Evolutionary conservation across 2,113 vertebrate species (phyloP).

Genomic region (Paramisgurnus dabryanus): DNA sequence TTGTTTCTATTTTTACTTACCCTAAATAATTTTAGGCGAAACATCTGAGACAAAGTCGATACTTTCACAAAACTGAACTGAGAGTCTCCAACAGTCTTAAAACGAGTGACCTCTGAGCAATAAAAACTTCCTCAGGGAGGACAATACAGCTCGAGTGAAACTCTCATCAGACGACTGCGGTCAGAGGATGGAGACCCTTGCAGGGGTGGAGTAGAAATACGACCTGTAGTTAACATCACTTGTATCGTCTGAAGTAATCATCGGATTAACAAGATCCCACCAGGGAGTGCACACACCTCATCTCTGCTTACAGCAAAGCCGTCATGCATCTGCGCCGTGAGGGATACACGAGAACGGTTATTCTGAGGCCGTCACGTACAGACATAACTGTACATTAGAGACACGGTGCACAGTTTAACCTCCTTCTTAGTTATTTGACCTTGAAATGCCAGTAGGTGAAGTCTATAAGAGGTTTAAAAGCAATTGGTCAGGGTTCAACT

Average conservation of each 20-base stretch:
- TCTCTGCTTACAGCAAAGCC: conserved; percentile 37
- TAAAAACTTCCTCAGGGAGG: neutral
- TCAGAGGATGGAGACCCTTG: neutral
- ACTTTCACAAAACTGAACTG: neutral
- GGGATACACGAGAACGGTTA: conserved; percentile 48
- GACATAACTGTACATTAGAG: conserved; percentile 50
- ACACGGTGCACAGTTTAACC: conserved; percentile 17
- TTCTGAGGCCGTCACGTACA: conserved; percentile 54
- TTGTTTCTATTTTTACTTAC: neutral
- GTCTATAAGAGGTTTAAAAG: neutral
- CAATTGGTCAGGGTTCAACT: too few relatives aligned
- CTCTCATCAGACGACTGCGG: neutral
- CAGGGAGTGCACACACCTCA: conserved; percentile 13
- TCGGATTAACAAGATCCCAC: conserved; percentile 40
- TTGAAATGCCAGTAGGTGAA: conserved; percentile 21
- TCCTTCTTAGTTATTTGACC: conserved; percentile 12
- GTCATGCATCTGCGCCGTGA: conserved; percentile 41
- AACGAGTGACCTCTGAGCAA: neutral
- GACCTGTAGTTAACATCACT: conserved; percentile 30
- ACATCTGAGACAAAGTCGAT: neutral
- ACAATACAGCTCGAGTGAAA: neutral
- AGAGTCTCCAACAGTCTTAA: neutral
- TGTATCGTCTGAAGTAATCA: conserved; percentile 37
- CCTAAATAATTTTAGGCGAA: neutral
- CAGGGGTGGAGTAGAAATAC: conserved; percentile 7